Conservation (phyloP, 2,797 vertebrate genomes). For the Ficedula albicollis region DNA sequence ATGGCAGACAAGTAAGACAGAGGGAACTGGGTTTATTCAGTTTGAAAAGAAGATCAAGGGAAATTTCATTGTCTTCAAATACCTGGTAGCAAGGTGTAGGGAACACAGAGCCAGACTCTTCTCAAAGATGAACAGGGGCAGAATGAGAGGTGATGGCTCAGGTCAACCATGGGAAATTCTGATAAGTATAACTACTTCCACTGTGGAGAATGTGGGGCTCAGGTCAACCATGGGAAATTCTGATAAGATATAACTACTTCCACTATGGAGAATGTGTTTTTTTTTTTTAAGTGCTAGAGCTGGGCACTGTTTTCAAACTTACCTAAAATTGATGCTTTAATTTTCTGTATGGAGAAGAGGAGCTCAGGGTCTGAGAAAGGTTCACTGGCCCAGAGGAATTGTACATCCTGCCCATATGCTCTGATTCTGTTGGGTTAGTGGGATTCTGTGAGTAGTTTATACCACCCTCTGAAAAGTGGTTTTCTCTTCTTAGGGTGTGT, state of each 20-base stretch:
- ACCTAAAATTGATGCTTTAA: background rate
- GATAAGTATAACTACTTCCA: background rate
- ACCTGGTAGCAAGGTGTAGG: background rate
- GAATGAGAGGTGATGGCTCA: background rate
- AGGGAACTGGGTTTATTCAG: background rate
- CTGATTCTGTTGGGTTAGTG: background rate
- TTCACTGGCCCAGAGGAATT: background rate
- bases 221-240: background rate
- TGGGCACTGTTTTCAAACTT: background rate
- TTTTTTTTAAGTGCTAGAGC: background rate
- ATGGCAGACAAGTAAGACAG: background rate
- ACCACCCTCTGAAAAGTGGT: background rate
- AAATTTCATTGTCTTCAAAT: background rate
- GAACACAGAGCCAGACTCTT: background rate
- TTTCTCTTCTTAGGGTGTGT: background rate
- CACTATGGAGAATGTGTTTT: background rate
- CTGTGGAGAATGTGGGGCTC: background rate
- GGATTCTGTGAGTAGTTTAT: background rate
- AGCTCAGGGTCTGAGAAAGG: background rate
- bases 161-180: background rate
- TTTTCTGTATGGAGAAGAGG: background rate
- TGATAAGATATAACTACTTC: background rate
- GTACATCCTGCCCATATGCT: background rate
- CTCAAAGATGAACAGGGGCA: background rate
- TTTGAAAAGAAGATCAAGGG: background rate